Evolutionary conservation across 2,113 vertebrate species (phyloP), one percentile per base, ranked within the genome.

Genomic region (Crypturellus undulatus): DNA sequence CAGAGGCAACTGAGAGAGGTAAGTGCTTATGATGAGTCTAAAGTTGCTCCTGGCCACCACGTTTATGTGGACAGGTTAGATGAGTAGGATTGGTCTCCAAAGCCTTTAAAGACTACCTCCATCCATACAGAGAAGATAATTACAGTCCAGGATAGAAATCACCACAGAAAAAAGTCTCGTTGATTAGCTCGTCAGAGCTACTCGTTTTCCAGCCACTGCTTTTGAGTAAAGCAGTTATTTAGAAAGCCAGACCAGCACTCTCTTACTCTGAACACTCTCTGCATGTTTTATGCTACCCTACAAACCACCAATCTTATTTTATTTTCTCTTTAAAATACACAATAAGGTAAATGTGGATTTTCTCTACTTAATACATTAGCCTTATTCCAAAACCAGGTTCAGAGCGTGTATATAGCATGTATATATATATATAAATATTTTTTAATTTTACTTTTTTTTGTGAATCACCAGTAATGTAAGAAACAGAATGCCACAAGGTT

Each of bases 281-380:
- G 25, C 7, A 10, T 60, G 45, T 71, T 56, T 73, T 76, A 36
- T 0, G 0, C 42, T 78, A 8, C 40, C 12, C 36, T 30, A 30
- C 17, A 73, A 76, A 36, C 6, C 22, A 34, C 2, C 0, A 24
- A 18, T 64, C 71, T 72, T 47, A 72, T 51, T 94, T 65, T 1
- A 30, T 38, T 76, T 79, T 76, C 36, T 7, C 9, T 71, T 18
- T 45, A 76, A 87, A 85, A 40, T 40, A 69, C 2, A 1, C 51
- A 5, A 13, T 49, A 64, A 82, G 47, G 5, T 73, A 20, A 12
- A 38, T 12, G 22, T 81, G n/a, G 49, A 36, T 54, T 38, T 25
- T 54, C 52, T 72, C 49, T 72, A 36, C 25, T 28, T 30, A 30
- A 38, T 13, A 13, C 25, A 38, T 54, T 25, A 52, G 34, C 8